Conservation (phyloP, 1,140 invertebrate species). For the Drosophila parvula region DNA sequence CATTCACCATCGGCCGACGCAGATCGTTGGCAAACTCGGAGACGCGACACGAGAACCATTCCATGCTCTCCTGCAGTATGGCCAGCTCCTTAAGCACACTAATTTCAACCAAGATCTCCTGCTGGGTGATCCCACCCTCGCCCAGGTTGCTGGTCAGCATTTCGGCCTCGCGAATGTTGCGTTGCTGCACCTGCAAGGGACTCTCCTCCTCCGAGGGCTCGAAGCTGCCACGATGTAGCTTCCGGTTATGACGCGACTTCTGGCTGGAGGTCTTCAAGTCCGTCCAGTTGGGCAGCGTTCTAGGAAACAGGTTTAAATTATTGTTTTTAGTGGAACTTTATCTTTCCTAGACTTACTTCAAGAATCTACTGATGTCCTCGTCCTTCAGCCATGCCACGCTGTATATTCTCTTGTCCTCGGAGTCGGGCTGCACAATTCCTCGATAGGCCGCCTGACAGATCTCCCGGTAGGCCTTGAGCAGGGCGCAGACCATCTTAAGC, state of each 20-base stretch:
- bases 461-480: constrained; percentile 89
- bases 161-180: constrained; percentile 95
- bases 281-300: constrained; percentile 93
- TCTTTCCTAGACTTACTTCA: constrained; percentile 86
- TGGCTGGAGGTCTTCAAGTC: constrained; percentile 87
- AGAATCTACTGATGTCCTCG: constrained; percentile 96
- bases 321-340: too few relatives aligned
- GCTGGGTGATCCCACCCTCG: constrained; percentile 92
- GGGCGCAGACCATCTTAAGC: constrained; percentile 81
- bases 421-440: constrained; percentile 91
- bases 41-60: constrained; percentile 88
- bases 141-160: constrained; percentile 95
- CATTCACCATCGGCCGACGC: constrained; percentile 81
- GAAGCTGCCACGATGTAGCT: constrained; percentile 76
- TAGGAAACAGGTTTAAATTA: constrained; percentile 66
- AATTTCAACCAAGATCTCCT: constrained; percentile 92
- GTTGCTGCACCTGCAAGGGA: constrained; percentile 90
- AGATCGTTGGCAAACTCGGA: constrained; percentile 85
- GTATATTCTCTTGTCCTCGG: constrained; percentile 91
- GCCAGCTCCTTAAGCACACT: constrained; percentile 92
- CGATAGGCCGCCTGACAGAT: constrained; percentile 90
- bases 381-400: constrained; percentile 97
- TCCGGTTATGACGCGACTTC: constrained; percentile 78
- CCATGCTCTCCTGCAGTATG: constrained; percentile 95
- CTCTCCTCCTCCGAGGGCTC: constrained; percentile 88